Conservation (phyloP, 2,113 vertebrate species). For the Echinops telfairi region DNA sequence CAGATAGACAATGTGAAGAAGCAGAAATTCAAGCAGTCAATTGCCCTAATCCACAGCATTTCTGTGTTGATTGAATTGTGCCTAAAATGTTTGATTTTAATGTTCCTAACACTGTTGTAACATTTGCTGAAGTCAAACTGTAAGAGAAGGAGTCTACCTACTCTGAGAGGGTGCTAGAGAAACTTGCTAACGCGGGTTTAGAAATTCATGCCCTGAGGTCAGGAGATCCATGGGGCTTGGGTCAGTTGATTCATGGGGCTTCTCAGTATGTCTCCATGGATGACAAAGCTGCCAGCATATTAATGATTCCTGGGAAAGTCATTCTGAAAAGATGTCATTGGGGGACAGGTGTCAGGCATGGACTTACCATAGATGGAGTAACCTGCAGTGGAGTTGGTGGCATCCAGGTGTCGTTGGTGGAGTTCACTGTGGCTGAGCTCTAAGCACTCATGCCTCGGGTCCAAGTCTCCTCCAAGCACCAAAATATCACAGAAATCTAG, state of each 20-base stretch:
- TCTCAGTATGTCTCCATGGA: not conserved
- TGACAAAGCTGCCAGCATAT: not conserved
- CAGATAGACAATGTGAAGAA: not conserved
- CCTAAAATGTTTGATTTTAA: not conserved
- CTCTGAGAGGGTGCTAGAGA: not conserved
- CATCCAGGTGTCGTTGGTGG: conserved; percentile 94
- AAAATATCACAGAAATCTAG: conserved; percentile 98
- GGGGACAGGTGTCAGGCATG: not conserved
- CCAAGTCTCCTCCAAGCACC: conserved; percentile 93
- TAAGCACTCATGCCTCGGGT: conserved; percentile 92
- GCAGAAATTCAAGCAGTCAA: not conserved
- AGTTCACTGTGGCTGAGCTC: conserved; percentile 90
- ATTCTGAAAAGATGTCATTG: not conserved
- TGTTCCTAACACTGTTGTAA: not conserved
- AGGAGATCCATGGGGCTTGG: not conserved
- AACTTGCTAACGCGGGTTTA: not conserved
- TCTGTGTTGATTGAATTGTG: not conserved
- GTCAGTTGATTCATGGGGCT: not conserved
- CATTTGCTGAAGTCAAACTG: not conserved
- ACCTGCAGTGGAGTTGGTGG: conserved; percentile 96
- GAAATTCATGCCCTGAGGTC: not conserved
- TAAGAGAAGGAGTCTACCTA: not conserved
- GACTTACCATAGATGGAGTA: conserved; percentile 96
- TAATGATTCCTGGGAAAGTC: not conserved
- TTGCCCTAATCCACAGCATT: not conserved